phyloP scores from a whole-genome alignment of 1,140 invertebrate genomes.

The Cylas formicarius region DNA sequence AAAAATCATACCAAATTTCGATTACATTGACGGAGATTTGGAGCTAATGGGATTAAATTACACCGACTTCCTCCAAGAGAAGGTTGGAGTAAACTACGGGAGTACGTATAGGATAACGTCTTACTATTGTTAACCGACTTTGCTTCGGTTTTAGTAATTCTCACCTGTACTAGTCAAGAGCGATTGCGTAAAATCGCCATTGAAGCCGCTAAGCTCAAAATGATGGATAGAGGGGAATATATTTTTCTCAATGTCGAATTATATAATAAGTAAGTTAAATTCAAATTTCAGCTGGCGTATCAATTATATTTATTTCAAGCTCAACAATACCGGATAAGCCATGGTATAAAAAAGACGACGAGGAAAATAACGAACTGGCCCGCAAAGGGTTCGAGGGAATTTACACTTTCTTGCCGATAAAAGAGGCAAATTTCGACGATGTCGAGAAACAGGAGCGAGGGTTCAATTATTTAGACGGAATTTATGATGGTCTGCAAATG shows the following conservation, averaged over 20 bases:
- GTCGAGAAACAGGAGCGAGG: conserved; percentile 25
- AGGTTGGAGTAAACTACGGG: conserved; percentile 45
- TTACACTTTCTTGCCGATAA: conserved; percentile 75
- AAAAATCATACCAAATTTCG: conserved; percentile 45
- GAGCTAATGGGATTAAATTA: conserved; percentile 45
- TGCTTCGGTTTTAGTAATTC: conserved; percentile 90
- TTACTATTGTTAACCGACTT: conserved; percentile 10
- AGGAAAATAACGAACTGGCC: conserved; percentile 76
- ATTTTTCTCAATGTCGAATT: conserved; percentile 97
- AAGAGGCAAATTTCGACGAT: conserved; percentile 37
- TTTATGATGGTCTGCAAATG: conserved; percentile 90
- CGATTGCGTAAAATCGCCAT: conserved; percentile 85
- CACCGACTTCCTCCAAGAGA: conserved; percentile 40
- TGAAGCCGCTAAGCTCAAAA: conserved; percentile 83
- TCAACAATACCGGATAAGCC: conserved; percentile 29
- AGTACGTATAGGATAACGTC: conserved; percentile 38
- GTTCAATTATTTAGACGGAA: conserved; percentile 50
- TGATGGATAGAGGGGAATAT: conserved; percentile 93
- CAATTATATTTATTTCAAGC: conserved; percentile 21
- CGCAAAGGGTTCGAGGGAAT: conserved; percentile 82
- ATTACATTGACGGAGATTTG: conserved; percentile 47
- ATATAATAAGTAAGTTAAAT: conserved; percentile 70
- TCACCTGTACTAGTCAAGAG: conserved; percentile 83
- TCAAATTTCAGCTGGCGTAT: neutral
- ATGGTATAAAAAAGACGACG: conserved; percentile 78